Base-by-base conservation (phyloP, 1,140 invertebrate genomes). In the Druon quercuslanigerum region DNA sequence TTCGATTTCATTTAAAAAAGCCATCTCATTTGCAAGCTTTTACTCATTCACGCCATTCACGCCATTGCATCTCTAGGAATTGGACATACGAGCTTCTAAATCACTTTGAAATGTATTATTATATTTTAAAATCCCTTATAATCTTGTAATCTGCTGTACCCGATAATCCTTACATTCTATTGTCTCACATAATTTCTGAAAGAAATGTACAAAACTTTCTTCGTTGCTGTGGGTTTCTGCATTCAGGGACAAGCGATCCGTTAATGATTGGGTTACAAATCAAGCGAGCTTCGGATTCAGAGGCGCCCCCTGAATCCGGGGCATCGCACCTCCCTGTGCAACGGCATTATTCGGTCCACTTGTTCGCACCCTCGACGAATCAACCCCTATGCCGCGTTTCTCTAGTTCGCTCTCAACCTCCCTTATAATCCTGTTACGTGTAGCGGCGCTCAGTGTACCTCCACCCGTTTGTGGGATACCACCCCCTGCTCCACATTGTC, bases 371-470 rank as follows among this genome's bases (percentile, higher is more conserved):
- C 60, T 66, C 25, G 5, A 14, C 60, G 25, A 66, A 66, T 66
- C 60, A 66, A 66, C 76, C 76, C 76, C 54, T 72, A 77, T 77
- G 76, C 40, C 66, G 51, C 40, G 76, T 50, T 77, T 77, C 66
- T 77, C 76, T 71, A 73, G 51, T 70, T 77, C 73, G 25, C 50
- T 70, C 20, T 19, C 76, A 17, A 56, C 50, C 56, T 60, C 66
- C 25, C 13, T 66, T 33, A 8, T 66, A 66, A 66, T 66, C 60
- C 25, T 25, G 60, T 66, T 66, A 66, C 60, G 40, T 33, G 60
- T 46, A 40, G 25, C 25, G 25, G n/a, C 11, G 25, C 40, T 66
- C 60, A 40, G 60, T 16, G 25, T 33, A 66, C 14, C 60, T 66
- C 33, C 60, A 33, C 33, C 25, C 51, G 76, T 73, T 56, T n/a